phyloP scores from a whole-genome alignment of 1,140 invertebrate genomes.

The Bathynomus jamesi region DNA sequence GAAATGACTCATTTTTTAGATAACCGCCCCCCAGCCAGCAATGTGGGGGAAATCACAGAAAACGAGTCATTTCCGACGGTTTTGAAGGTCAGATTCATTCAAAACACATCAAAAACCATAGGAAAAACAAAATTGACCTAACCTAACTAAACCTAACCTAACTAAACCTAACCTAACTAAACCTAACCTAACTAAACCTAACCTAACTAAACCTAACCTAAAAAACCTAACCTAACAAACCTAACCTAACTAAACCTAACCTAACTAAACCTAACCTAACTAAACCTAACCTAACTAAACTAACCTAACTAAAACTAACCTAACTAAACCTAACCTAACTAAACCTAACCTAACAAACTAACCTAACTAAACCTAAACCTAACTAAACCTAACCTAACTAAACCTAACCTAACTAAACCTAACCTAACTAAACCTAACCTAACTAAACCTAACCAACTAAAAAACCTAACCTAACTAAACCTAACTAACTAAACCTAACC shows the following conservation, averaged over 20 bases:
- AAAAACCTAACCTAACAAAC: neutral
- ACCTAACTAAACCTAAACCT: slow-evolving; percentile 1
- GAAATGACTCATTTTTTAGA: too few species aligned
- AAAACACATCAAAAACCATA: too few species aligned
- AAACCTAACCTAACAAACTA: neutral
- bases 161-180: neutral
- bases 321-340: neutral
- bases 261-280: neutral
- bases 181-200: neutral
- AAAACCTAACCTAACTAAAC: too few species aligned
- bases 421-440: slow-evolving; percentile 13
- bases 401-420: neutral
- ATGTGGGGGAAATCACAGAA: too few species aligned
- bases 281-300: neutral
- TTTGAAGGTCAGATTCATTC: too few species aligned
- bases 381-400: neutral
- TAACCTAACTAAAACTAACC: neutral
- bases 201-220: neutral
- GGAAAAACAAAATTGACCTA: too few species aligned
- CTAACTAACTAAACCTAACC: slow-evolving; percentile 11
- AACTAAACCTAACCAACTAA: slow-evolving; percentile 16
- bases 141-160: neutral
- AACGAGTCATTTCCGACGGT: too few species aligned
- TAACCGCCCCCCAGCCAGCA: too few species aligned
- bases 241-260: neutral